Conservation (phyloP, 2,113 vertebrate genomes). For the Eptatretus burgeri region DNA sequence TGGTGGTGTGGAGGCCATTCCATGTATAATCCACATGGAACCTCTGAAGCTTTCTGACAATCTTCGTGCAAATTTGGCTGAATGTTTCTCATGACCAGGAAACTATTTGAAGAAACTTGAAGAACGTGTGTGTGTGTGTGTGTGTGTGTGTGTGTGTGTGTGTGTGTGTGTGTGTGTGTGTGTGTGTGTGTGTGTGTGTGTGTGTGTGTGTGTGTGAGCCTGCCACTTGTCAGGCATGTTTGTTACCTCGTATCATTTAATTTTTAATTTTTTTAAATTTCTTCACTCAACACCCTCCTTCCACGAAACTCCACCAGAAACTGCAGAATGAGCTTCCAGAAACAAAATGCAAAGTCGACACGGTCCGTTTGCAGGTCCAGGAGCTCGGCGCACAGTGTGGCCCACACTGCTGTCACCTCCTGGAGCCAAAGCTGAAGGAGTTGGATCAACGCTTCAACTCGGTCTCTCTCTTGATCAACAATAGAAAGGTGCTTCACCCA, state of each 20-base stretch:
- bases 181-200: not conserved
- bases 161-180: no score
- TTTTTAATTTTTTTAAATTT: slow-evolving; percentile 11
- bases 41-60: no score
- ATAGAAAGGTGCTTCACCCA: slow-evolving; percentile 30
- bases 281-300: slow-evolving; percentile 17
- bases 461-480: slow-evolving; percentile 41
- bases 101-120: no score
- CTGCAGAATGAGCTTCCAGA: slow-evolving; percentile 64
- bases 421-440: slow-evolving; percentile 50
- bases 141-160: no score
- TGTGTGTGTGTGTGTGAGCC: not conserved
- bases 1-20: no score
- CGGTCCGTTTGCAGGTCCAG: slow-evolving; percentile 33
- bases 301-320: slow-evolving; percentile 18
- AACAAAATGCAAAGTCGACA: slow-evolving; percentile 41
- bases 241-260: no score
- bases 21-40: no score
- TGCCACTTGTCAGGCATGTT: no score
- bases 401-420: slow-evolving; percentile 48
- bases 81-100: no score
- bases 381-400: slow-evolving; percentile 57
- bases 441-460: slow-evolving; percentile 42
- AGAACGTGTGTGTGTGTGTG: no score
- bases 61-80: no score